Conservation (phyloP, 2,113 vertebrate species). For the Varanus salvator region DNA sequence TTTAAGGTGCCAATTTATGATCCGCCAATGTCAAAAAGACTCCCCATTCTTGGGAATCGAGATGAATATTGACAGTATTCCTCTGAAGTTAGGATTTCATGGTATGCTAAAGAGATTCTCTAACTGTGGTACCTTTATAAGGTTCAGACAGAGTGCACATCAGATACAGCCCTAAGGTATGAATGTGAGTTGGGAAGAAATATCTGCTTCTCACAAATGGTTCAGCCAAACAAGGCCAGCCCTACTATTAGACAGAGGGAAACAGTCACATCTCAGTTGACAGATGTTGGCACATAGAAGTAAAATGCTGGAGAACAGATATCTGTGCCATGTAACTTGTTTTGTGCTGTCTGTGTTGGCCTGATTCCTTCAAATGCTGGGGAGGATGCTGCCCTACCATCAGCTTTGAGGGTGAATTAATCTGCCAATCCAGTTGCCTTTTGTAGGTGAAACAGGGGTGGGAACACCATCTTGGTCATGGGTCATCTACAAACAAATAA, state of each 20-base stretch:
- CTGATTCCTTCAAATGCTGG: no score
- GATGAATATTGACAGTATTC: not conserved
- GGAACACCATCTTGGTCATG: no score
- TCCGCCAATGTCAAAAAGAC: not conserved
- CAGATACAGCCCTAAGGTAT: not conserved
- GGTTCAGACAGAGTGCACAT: not conserved
- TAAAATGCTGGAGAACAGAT: no score
- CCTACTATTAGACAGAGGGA: no score
- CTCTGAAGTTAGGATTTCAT: not conserved
- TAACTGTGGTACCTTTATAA: not conserved
- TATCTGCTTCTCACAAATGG: not conserved
- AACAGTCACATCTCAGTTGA: no score
- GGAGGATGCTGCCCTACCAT: no score
- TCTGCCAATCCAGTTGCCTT: no score
- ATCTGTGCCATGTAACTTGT: no score
- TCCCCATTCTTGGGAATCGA: not conserved
- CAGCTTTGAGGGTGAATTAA: no score
- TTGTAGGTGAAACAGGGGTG: no score
- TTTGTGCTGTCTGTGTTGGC: no score
- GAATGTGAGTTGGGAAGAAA: not conserved
- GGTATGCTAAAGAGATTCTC: not conserved
- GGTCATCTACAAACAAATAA: not conserved
- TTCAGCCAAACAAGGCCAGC: not conserved
- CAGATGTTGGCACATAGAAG: no score
- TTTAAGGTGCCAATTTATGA: not conserved